phyloP scores from a whole-genome alignment of 2,797 vertebrate species.

The Xiphophorus birchmanni region DNA sequence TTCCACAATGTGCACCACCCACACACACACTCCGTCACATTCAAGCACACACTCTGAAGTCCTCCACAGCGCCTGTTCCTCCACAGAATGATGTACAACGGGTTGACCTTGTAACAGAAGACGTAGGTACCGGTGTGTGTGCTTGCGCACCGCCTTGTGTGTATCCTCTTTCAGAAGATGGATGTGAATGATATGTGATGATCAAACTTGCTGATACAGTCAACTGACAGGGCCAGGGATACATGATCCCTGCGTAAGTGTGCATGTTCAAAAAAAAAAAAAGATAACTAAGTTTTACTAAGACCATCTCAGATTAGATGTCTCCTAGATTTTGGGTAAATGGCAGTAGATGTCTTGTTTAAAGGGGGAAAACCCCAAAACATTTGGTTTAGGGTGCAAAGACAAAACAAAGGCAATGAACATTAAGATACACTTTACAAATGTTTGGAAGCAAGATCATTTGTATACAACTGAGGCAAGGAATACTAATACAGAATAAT shows the following conservation, averaged over 20 bases:
- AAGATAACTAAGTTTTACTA: background rate
- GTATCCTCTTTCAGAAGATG: slow-evolving; percentile 46
- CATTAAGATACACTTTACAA: background rate
- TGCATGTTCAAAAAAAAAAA: background rate
- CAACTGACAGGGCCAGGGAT: slow-evolving; percentile 19
- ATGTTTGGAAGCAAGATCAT: background rate
- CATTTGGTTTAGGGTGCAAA: background rate
- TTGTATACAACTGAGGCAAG: background rate
- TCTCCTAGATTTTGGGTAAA: too few species aligned
- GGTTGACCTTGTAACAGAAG: slow-evolving; percentile 35
- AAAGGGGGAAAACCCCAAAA: background rate
- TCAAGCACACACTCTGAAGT: slow-evolving; percentile 10
- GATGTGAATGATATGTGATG: slow-evolving; percentile 57
- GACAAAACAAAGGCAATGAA: background rate
- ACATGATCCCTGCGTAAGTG: slow-evolving; percentile 5
- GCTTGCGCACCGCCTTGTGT: slow-evolving; percentile 10
- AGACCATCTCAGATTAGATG: too few species aligned
- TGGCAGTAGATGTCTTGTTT: background rate
- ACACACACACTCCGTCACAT: slow-evolving; percentile 13
- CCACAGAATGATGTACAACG: slow-evolving; percentile 27
- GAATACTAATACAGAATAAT: background rate
- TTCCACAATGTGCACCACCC: slow-evolving; percentile 17
- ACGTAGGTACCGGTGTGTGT: background rate
- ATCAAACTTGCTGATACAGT: slow-evolving; percentile 52
- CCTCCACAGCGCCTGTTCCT: slow-evolving; percentile 23